Conservation (phyloP, 2,797 vertebrate species). For the Lepilemur septentrionalis region DNA sequence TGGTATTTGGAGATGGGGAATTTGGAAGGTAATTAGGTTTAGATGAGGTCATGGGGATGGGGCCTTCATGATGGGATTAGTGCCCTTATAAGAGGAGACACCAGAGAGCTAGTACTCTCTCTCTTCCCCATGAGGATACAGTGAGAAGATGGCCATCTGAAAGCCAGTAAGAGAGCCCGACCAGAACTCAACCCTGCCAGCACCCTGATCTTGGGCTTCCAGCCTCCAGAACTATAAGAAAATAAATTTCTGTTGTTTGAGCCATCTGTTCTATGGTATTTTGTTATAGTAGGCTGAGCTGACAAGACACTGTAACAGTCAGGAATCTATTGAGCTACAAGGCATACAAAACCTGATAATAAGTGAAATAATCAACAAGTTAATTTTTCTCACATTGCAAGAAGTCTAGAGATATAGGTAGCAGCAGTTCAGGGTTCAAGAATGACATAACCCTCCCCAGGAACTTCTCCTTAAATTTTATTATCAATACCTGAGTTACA, state of each 20-base stretch:
- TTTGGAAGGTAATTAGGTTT: neutral
- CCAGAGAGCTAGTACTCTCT: neutral
- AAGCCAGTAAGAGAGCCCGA: neutral
- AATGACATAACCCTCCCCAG: neutral
- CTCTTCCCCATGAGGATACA: neutral
- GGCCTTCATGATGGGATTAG: neutral
- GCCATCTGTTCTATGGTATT: neutral
- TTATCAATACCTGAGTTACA: neutral
- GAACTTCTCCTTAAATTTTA: neutral
- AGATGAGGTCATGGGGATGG: no score
- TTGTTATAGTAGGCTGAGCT: neutral
- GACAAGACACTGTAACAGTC: neutral
- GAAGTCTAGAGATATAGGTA: neutral
- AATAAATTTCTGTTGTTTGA: neutral
- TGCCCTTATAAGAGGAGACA: neutral
- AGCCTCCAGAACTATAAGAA: neutral
- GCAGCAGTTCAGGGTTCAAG: neutral
- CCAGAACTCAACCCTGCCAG: neutral
- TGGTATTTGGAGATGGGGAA: neutral
- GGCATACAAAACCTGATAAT: neutral
- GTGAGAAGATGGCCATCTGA: neutral
- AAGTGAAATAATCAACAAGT: neutral
- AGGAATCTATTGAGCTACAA: neutral
- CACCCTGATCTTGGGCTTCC: neutral
- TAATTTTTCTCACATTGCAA: neutral